Base-by-base conservation (phyloP, 1,140 invertebrate species). In the Drosophila sturtevanti region DNA sequence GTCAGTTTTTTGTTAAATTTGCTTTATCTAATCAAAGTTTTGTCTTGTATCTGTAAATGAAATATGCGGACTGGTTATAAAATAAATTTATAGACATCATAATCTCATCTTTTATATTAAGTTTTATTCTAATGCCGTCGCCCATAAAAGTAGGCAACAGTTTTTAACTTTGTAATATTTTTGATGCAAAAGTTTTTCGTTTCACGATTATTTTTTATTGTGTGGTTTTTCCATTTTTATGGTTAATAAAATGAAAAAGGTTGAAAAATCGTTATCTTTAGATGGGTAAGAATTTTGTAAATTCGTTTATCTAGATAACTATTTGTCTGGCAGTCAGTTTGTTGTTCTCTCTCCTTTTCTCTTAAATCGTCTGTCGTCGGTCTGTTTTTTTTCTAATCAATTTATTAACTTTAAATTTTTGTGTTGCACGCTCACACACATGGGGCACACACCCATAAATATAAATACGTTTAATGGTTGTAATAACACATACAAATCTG, bases 391-490 rank as follows among this genome's bases (percentile, higher is more conserved):
- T 72, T 87, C 73, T 82, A 82, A 86, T 87, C 69, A 74, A 70
- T 87, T 86, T 82, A 86, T 81, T 74, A 77, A 55, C 69, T 67
- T 66, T 86, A 71, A 69, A 81, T 70, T 74, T 71, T 77, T 74
- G 86, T 85, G 81, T 65, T 67, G 70, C 67, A 58, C 63, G 66
- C 41, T 16, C 31, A 44, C 14, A 11, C 12, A 60, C 52, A 14
- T 22, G 27, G 55, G 21, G 18, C 56, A 66, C 27, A 37, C 38
- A 63, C 63, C 62, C 68, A 72, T 80, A 85, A 84, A 84, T 82
- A 81, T 86, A 85, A 81, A 78, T 86, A 78, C 68, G 78, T 87
- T 86, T 86, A 81, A 86, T 87, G 68, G 59, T 72, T 63, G 67
- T 68, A 80, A 74, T 67, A 77, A 73, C 70, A 48, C 61, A 37